Conservation (phyloP, 2,888 invertebrate species). For the Kryphioiulus occultus region DNA sequence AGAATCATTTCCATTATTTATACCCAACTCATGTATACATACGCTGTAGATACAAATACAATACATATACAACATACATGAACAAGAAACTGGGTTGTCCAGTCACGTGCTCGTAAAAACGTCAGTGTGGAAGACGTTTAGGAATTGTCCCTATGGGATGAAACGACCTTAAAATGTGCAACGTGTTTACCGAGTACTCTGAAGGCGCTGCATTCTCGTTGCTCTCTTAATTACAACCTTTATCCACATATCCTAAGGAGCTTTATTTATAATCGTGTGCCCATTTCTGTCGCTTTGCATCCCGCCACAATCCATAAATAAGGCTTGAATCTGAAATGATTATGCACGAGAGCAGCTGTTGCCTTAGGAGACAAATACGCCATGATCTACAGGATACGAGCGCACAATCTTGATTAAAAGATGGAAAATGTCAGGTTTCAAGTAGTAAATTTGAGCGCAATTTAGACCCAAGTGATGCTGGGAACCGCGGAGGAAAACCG, state of each 20-base stretch:
- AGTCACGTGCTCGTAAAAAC: not conserved
- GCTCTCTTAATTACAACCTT: conserved; percentile 5
- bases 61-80: too few species aligned
- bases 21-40: too few species aligned
- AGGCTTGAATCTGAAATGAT: not conserved
- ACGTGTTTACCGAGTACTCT: not conserved
- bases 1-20: too few species aligned
- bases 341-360: not conserved
- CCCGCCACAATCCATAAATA: conserved; percentile 5
- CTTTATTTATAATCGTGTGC: conserved; percentile 5
- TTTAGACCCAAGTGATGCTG: not conserved
- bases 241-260: conserved; percentile 5
- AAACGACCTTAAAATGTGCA: not conserved
- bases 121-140: not conserved
- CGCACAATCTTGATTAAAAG: not conserved
- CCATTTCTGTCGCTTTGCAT: not conserved
- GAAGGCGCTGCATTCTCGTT: conserved; percentile 1
- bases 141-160: not conserved
- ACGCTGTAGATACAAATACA: too few species aligned
- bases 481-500: not conserved
- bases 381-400: not conserved
- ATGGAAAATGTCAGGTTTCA: conserved; percentile 19
- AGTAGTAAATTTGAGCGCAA: conserved; percentile 6
- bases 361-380: conserved; percentile 5
- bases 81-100: not conserved